Percentiles rank a stretch among this genome's conserved stretches.
Evolutionary conservation across 92 coral and sea anemone species (phyloP).

Genomic region (Epizoanthus ramosus): DNA sequence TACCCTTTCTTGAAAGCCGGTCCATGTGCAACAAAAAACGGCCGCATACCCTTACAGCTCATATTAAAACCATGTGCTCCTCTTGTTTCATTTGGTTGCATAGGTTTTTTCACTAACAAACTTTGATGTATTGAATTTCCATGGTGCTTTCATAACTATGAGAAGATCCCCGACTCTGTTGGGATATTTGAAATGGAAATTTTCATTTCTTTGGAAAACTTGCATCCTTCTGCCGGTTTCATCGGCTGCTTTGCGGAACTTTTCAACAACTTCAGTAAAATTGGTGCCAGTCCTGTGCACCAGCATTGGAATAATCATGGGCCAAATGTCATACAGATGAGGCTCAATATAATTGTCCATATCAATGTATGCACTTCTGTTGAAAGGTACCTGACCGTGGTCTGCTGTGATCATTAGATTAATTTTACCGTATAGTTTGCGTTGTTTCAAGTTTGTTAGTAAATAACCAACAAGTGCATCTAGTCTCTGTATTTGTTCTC

Average conservation of each 20-base stretch:
- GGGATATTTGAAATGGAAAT: constrained; percentile 56
- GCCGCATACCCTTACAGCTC: constrained; percentile 66
- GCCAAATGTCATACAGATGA: constrained; percentile 51
- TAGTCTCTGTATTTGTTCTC: constrained; percentile 43
- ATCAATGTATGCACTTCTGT: constrained; percentile 47
- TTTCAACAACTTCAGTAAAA: constrained; percentile 39
- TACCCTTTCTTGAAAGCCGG: constrained; percentile 84
- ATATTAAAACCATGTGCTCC: constrained; percentile 73
- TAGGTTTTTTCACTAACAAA: neutral
- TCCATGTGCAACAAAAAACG: constrained; percentile 88
- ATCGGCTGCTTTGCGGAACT: constrained; percentile 46
- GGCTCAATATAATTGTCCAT: constrained; percentile 61
- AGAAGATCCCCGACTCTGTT: constrained; percentile 41
- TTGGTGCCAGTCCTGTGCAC: constrained; percentile 32
- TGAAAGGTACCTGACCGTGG: constrained; percentile 75
- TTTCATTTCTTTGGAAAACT: constrained; percentile 58
- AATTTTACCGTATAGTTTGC: constrained; percentile 40
- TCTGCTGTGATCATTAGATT: constrained; percentile 84
- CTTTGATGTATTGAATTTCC: neutral
- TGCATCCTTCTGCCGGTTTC: constrained; percentile 32
- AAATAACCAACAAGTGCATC: constrained; percentile 58
- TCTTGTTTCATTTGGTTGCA: constrained; percentile 3
- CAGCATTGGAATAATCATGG: constrained; percentile 33
- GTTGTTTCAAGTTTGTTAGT: constrained; percentile 40
- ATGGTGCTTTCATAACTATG: neutral